Percentiles rank a stretch among this genome's conserved stretches.
These are phyloP conservation scores for Sebastiscus tertius DNA, from an alignment of 2,797 vertebrate species.

Conservation along the genomic window DNA sequence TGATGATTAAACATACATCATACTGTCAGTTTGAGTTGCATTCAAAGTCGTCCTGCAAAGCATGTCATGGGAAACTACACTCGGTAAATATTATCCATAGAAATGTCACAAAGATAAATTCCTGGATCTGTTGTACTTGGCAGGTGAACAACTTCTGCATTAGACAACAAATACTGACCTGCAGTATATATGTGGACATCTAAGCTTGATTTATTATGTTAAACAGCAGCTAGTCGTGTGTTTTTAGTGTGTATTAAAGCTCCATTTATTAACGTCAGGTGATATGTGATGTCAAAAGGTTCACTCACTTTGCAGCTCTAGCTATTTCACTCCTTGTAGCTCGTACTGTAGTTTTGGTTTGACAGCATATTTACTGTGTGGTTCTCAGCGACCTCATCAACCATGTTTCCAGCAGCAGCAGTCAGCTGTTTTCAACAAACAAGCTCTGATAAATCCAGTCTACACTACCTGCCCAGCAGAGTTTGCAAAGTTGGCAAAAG, in stretches of 20 bases:
- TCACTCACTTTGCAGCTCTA: background rate
- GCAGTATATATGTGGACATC: background rate
- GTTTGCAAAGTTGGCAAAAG: background rate
- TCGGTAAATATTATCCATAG: background rate
- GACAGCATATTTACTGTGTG: background rate
- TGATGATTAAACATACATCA: no score
- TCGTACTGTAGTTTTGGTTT: background rate
- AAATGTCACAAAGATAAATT: background rate
- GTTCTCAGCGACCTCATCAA: background rate
- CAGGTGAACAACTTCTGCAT: slow-evolving; percentile 5
- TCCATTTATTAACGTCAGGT: background rate
- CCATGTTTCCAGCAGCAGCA: background rate
- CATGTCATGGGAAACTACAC: background rate
- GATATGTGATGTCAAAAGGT: background rate
- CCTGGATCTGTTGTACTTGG: background rate
- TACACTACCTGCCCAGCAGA: background rate
- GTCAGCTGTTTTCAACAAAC: background rate
- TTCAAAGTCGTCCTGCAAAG: background rate
- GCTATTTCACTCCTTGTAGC: background rate
- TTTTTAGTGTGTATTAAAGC: background rate
- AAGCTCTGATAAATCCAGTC: background rate
- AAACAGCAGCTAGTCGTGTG: background rate
- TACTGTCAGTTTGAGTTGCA: no score
- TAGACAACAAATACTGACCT: background rate
- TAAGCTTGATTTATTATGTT: slow-evolving; percentile 11